These are phyloP conservation scores for Ammospiza caudacuta DNA, from an alignment of 2,113 vertebrate species.

Conservation along the genomic window DNA sequence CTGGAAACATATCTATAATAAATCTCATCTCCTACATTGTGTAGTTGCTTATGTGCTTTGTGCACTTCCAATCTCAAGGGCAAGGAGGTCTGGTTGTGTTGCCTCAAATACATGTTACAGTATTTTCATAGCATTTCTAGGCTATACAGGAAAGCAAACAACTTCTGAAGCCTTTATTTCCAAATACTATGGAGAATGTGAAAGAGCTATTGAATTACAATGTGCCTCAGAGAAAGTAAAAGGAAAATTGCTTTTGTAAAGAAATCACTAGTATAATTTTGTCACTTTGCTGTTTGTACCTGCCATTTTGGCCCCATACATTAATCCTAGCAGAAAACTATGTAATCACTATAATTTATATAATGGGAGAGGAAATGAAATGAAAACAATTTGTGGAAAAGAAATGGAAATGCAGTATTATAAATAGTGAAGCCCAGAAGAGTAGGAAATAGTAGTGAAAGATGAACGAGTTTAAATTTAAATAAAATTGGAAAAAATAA, in stretches of 20 bases:
- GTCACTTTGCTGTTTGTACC: not conserved
- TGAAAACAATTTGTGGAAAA: not conserved
- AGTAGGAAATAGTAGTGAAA: not conserved
- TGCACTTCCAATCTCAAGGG: not conserved
- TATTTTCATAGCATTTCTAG: not conserved
- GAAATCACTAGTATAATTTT: not conserved
- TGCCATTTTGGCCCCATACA: not conserved
- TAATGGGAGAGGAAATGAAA: not conserved
- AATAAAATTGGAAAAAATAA: not conserved
- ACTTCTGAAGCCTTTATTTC: constrained; percentile 10
- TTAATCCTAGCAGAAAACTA: not conserved
- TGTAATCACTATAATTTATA: not conserved
- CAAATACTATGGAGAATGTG: not conserved
- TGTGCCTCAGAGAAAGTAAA: not conserved
- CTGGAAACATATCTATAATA: not conserved
- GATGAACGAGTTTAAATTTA: not conserved
- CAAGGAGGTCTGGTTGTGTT: not conserved
- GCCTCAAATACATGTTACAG: not conserved
- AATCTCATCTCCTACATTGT: not conserved
- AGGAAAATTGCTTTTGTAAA: constrained; percentile 19
- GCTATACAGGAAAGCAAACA: not conserved
- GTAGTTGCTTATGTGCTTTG: not conserved
- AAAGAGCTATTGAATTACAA: constrained; percentile 7
- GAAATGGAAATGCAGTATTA: not conserved
- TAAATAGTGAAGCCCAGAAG: not conserved